Conservation (phyloP, 2,113 vertebrate species). For the Oncorhynchus nerka region DNA sequence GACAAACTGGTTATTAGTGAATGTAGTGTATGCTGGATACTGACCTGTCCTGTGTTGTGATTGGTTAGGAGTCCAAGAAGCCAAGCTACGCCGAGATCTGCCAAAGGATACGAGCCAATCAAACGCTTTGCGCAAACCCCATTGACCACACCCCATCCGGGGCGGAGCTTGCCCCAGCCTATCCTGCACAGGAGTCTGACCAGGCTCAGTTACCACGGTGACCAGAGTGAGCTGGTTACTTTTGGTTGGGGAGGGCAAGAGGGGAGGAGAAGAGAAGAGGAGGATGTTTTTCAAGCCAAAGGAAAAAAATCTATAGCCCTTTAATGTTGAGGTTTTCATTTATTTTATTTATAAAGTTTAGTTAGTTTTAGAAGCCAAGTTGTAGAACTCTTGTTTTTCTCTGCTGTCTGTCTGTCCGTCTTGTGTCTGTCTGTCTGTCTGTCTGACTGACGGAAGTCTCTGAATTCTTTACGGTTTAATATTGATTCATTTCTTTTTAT, state of each 20-base stretch:
- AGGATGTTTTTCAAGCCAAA: too few relatives aligned
- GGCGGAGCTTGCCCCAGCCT: conserved; percentile 52
- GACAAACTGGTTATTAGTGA: background rate
- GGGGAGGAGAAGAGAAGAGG: background rate
- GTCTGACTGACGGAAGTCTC: background rate
- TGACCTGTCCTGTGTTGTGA: conserved; percentile 24
- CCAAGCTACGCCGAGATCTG: conserved; percentile 89
- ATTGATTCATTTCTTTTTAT: conserved; percentile 23
- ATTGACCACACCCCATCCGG: conserved; percentile 72
- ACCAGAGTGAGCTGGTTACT: background rate
- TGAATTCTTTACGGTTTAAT: conserved; percentile 16
- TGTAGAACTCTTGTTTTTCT: too few relatives aligned
- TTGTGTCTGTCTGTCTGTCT: background rate
- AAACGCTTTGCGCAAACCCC: conserved; percentile 57
- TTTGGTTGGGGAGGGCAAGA: background rate
- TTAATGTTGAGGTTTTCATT: too few relatives aligned
- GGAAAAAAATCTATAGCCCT: too few relatives aligned
- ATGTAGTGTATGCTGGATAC: too few relatives aligned
- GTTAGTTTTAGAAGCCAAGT: too few relatives aligned
- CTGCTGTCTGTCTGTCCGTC: too few relatives aligned
- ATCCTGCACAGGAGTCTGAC: background rate
- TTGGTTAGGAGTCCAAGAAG: conserved; percentile 81
- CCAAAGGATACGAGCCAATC: conserved; percentile 77
- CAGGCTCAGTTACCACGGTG: conserved; percentile 7
- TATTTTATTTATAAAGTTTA: too few relatives aligned